Conservation (phyloP, 2,888 invertebrate species). For the Abrostola tripartita region DNA sequence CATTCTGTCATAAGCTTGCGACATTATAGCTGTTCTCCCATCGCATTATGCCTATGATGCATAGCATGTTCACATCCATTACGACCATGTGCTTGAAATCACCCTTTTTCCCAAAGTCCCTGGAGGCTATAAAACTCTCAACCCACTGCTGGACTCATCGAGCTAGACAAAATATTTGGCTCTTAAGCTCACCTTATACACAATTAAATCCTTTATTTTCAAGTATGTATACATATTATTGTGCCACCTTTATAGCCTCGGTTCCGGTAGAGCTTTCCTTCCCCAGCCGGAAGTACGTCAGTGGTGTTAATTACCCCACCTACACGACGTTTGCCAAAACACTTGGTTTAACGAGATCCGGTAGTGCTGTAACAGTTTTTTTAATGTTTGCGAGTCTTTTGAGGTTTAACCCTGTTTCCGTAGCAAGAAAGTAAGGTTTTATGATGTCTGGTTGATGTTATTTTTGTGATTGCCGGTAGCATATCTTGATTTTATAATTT, state of each 20-base stretch:
- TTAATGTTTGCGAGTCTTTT: neutral
- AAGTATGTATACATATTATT: neutral
- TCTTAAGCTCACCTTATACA: too few species aligned
- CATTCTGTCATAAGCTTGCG: too few species aligned
- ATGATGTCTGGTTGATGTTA: neutral
- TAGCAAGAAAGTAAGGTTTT: constrained; percentile 3
- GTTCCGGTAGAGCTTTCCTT: constrained; percentile 59
- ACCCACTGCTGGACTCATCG: too few species aligned
- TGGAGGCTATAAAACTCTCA: too few species aligned
- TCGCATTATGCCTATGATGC: too few species aligned
- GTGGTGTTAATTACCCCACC: constrained; percentile 73
- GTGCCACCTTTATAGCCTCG: constrained; percentile 54
- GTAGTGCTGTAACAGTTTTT: constrained; percentile 53
- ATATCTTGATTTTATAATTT: too few species aligned
- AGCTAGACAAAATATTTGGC: too few species aligned
- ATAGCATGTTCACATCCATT: too few species aligned
- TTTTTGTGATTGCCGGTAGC: neutral
- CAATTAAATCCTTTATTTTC: neutral
- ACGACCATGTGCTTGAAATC: too few species aligned
- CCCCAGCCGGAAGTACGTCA: constrained; percentile 59
- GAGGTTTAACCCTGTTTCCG: constrained; percentile 1
- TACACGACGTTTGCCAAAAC: constrained; percentile 71
- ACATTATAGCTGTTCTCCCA: too few species aligned
- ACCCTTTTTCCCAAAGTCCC: too few species aligned
- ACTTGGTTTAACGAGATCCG: constrained; percentile 69